Evolutionary conservation across 30 jellyfish, hydroid and myxozoan species (phyloP).

Genomic region (Aurelia aurita complex sp. Pacific): DNA sequence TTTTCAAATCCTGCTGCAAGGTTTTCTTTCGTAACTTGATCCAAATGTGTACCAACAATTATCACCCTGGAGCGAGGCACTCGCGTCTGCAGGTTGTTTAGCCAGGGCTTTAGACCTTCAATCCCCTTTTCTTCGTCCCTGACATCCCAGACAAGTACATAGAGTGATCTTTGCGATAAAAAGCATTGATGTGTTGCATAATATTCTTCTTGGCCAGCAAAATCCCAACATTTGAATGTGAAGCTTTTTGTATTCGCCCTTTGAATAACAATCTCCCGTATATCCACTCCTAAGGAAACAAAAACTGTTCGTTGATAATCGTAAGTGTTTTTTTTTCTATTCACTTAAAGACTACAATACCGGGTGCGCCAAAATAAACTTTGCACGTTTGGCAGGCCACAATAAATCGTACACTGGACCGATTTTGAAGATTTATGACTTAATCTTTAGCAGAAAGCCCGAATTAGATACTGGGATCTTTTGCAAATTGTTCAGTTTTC

Average conservation of each 20-base stretch:
- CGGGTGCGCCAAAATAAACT: no score
- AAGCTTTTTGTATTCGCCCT: constrained; percentile 14
- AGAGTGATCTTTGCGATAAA: constrained; percentile 84
- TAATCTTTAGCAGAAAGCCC: no score
- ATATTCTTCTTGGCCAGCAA: constrained; percentile 97
- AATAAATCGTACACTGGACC: no score
- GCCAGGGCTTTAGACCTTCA: constrained; percentile 79
- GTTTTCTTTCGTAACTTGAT: constrained; percentile 25
- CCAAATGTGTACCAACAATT: constrained; percentile 90
- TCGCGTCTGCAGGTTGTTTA: constrained; percentile 80
- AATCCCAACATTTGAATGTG: constrained; percentile 93
- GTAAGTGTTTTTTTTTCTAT: no score
- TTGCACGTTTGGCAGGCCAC: no score
- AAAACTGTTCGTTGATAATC: background rate
- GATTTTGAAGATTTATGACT: no score
- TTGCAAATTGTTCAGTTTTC: no score
- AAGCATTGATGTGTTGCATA: constrained; percentile 96
- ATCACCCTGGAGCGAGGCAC: constrained; percentile 78
- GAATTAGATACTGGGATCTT: no score
- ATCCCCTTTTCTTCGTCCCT: constrained; percentile 74
- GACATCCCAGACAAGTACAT: constrained; percentile 81
- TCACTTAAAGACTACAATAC: no score
- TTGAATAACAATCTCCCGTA: constrained; percentile 25
- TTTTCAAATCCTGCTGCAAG: constrained; percentile 12
- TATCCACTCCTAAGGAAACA: constrained; percentile 19